These are phyloP conservation scores for Pteropus rufus DNA, from an alignment of 2,797 vertebrate species.

Conservation along the genomic window DNA sequence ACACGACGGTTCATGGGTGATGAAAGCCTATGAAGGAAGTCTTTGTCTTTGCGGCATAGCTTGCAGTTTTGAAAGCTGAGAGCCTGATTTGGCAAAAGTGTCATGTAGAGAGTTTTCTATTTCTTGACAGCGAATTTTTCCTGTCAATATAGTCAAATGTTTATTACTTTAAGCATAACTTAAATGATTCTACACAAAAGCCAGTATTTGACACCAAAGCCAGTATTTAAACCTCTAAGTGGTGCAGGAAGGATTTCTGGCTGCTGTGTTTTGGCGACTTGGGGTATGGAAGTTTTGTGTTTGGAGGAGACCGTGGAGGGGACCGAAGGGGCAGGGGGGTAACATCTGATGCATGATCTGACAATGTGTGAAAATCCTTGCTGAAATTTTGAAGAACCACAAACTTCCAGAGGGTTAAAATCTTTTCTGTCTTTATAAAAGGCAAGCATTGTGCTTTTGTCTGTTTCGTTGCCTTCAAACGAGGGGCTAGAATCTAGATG, in stretches of 20 bases:
- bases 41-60: not conserved
- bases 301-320: not conserved
- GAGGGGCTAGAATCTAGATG: not conserved
- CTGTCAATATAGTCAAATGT: not conserved
- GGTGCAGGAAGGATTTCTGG: not conserved
- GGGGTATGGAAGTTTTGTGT: not conserved
- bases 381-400: not conserved
- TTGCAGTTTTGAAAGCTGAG: not conserved
- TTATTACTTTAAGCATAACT: not conserved
- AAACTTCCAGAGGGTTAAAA: not conserved
- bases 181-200: not conserved
- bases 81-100: not conserved
- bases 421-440: conserved; percentile 32
- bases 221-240: not conserved
- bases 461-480: not conserved
- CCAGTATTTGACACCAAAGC: conserved; percentile 10
- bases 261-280: not conserved
- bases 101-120: not conserved
- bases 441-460: not conserved
- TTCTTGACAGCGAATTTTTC: not conserved
- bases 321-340: rapidly evolving
- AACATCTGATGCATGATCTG: not conserved
- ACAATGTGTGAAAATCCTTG: not conserved
- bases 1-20: not conserved
- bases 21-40: not conserved